phyloP scores from a whole-genome alignment of 2,888 invertebrate genomes.

The Conistra vaccinii region DNA sequence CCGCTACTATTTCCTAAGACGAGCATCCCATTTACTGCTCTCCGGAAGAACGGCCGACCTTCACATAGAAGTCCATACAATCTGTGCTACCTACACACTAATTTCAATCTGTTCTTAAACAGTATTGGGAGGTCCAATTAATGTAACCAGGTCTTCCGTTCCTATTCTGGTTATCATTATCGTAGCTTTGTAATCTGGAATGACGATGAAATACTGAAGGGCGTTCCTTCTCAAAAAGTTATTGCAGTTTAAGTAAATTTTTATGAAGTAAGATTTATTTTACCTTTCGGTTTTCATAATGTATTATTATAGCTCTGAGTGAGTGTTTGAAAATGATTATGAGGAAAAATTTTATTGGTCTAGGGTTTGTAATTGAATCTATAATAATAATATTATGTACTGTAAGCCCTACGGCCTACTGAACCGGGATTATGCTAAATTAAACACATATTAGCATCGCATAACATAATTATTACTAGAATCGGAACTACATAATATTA shows the following conservation, averaged over 20 bases:
- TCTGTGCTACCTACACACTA: slow-evolving; percentile 21
- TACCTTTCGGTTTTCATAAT: background rate
- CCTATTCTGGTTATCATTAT: background rate
- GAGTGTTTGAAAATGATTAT: background rate
- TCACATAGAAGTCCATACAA: slow-evolving; percentile 6
- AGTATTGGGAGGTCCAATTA: slow-evolving; percentile 3
- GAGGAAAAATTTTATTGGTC: too few relatives aligned
- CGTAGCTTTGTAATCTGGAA: background rate
- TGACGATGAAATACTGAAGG: background rate
- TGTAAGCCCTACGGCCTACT: too few relatives aligned
- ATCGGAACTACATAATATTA: too few relatives aligned
- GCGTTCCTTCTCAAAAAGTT: background rate
- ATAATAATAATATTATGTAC: too few relatives aligned
- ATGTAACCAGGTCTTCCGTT: background rate
- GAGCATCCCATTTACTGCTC: slow-evolving; percentile 3
- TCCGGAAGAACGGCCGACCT: slow-evolving; percentile 26
- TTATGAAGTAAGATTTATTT: background rate
- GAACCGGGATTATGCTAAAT: too few relatives aligned
- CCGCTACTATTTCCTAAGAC: slow-evolving; percentile 32
- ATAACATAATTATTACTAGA: too few relatives aligned
- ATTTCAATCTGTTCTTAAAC: slow-evolving; percentile 13
- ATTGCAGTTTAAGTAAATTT: background rate
- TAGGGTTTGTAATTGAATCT: background rate
- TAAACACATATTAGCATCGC: too few relatives aligned
- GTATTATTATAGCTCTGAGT: background rate